phyloP scores from a whole-genome alignment of 2,797 vertebrate genomes.

The Malacoraja senta region DNA sequence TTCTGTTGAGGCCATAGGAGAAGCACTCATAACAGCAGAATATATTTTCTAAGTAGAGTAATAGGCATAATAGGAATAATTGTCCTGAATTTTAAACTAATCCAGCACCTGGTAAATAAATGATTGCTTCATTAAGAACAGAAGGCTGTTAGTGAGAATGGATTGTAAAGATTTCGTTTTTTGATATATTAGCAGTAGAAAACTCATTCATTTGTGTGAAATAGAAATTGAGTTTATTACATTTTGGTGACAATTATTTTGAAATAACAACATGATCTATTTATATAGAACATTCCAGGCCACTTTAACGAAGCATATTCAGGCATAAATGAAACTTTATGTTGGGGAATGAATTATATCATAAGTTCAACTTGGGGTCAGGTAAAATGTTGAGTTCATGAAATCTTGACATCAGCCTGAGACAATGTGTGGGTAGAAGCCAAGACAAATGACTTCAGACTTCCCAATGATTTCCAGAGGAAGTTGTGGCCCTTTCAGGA shows the following conservation, averaged over 20 bases:
- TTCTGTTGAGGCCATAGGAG: background rate
- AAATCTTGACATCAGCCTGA: background rate
- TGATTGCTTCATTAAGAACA: background rate
- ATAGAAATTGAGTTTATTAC: background rate
- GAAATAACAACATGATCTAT: background rate
- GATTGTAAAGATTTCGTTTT: background rate
- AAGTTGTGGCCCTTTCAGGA: background rate
- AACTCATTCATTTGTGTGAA: background rate
- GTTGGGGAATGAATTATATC: background rate
- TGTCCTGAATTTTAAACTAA: background rate
- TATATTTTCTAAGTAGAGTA: background rate
- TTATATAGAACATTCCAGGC: background rate
- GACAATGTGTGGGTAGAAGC: background rate
- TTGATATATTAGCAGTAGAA: background rate
- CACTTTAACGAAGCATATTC: background rate
- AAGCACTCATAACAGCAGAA: background rate
- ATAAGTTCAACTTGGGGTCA: background rate
- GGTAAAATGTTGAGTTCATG: background rate
- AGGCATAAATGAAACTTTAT: background rate
- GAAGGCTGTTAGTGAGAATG: background rate
- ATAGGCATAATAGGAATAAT: background rate
- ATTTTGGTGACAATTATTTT: background rate
- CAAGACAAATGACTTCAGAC: background rate
- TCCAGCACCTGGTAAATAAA: background rate
- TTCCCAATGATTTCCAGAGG: background rate